Conservation (phyloP, 1,140 invertebrate species). For the Whitmania pigra region DNA sequence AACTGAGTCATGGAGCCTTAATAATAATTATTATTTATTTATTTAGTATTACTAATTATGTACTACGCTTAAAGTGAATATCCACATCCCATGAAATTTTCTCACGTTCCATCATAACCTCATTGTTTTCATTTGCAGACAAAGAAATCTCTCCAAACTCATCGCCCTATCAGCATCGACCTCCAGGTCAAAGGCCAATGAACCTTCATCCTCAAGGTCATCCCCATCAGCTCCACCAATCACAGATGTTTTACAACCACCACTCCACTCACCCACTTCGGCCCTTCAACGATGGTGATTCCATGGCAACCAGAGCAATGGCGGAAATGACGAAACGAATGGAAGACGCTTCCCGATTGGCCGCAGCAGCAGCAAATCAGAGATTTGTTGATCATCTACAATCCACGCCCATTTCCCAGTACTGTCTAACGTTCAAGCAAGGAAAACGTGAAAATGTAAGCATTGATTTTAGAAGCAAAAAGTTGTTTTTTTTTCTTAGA, state of each 20-base stretch:
- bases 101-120: neutral
- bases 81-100: neutral
- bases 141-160: too few species aligned
- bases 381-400: conserved; percentile 4
- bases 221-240: neutral
- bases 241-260: neutral
- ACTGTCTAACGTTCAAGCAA: too few species aligned
- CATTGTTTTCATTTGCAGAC: too few species aligned
- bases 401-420: neutral
- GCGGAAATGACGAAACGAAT: conserved; percentile 14
- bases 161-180: neutral
- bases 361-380: neutral
- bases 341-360: conserved; percentile 12
- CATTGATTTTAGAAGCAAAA: too few species aligned
- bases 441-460: too few species aligned
- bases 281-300: neutral
- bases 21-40: conserved; percentile 1
- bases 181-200: neutral
- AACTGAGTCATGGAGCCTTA: too few species aligned
- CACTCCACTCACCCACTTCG: neutral
- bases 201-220: neutral
- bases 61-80: too few species aligned
- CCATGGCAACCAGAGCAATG: conserved; percentile 10
- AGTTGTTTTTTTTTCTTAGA: too few species aligned
- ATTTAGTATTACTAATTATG: neutral